Evolutionary conservation across 2,888 invertebrate species (phyloP).

Genomic region (Brachyptera putata): DNA sequence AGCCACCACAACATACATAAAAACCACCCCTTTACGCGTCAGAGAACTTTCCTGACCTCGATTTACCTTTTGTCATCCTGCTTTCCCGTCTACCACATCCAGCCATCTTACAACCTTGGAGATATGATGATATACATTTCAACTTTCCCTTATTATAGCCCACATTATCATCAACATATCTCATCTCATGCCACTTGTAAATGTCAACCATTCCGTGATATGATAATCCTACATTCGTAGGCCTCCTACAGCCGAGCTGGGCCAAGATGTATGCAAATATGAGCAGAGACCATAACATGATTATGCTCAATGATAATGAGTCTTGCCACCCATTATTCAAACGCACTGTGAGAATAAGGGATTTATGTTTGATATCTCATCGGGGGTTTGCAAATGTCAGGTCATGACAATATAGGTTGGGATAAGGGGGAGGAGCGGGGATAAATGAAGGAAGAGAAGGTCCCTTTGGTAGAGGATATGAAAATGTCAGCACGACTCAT

Average conservation of each 20-base stretch:
- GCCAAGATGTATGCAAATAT: neutral
- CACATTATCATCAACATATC: neutral
- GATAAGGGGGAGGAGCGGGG: too few species aligned
- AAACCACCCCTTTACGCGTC: neutral
- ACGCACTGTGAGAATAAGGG: conserved; percentile 16
- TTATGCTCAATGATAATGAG: conserved; percentile 17
- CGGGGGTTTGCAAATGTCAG: conserved; percentile 30
- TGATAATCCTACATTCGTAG: neutral
- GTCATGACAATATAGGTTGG: conserved; percentile 25
- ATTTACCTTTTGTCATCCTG: neutral
- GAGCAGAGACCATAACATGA: conserved; percentile 5
- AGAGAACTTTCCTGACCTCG: conserved; percentile 1
- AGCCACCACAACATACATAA: conserved; percentile 2
- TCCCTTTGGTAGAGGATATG: conserved; percentile 22
- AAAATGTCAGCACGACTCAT: conserved; percentile 28
- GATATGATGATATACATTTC: too few species aligned
- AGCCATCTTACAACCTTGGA: too few species aligned
- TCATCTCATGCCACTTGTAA: neutral
- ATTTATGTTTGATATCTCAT: conserved; percentile 27
- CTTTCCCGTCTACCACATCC: neutral
- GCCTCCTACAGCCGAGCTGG: neutral
- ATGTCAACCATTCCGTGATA: conserved; percentile 1
- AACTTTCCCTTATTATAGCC: conserved; percentile 17
- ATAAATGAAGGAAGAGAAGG: conserved; percentile 20
- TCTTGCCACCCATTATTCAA: conserved; percentile 14